Base-by-base conservation (phyloP, 2,888 invertebrate genomes). In the Macroteleia sp. region DNA sequence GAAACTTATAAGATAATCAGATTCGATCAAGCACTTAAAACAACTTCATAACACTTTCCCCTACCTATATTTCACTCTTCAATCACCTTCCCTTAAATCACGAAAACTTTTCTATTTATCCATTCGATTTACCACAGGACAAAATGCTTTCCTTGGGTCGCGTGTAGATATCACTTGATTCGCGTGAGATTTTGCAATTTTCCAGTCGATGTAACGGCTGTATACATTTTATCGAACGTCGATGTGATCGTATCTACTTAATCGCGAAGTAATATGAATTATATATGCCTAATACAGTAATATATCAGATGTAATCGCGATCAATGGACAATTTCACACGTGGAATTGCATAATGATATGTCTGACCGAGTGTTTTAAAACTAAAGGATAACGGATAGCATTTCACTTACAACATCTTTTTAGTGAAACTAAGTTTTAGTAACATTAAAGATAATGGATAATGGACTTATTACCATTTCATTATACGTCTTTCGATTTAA, bases 311-410 rank as follows among this genome's bases (percentile, higher is more conserved):
- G 62, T 20, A 62, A 77, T 77, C 73, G 71, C 50, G 39, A 44
- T 50, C 50, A 62, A 73, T 69, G 77, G 73, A 77, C 48, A 71
- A 77, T 77, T 73, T 77, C 77, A 77, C 77, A 77, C 77, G 77
- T 67, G 22, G 19, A 19, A 44, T 77, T 77, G 73, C 56, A 57
- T 42, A 77, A 77, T 30, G 12, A 66, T 22, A 46, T 56, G 28
- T 64, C 39, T 14, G 28, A 44, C 22, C 28, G 8, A 46, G 25
- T 25, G 19, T 17, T 69, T 50, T 50, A 62, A 62, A 32, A 44
- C 56, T 57, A 32, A 52, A 54, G 12, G 64, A 34, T 25, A 50
- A 22, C 32, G 14, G 20, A 52, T 50, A 20, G 32, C 22, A 52
- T 64, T 64, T 42, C 61, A 9, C 44, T 48, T 25, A n/a, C 25